Evolutionary conservation across 1,140 invertebrate genomes (phyloP).

Genomic region (Euwallacea fornicatus): DNA sequence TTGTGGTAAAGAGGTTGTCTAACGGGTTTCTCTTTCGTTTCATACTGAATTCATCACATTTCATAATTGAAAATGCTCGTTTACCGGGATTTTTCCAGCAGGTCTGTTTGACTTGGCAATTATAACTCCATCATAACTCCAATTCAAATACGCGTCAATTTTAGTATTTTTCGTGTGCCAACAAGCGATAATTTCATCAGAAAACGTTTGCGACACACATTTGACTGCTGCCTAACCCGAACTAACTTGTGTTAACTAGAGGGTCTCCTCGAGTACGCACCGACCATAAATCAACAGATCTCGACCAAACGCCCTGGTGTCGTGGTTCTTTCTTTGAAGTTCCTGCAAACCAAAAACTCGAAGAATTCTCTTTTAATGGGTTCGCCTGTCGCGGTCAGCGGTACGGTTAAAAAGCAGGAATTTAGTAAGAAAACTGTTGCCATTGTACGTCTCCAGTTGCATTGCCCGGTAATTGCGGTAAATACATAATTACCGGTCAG

Average conservation of each 20-base stretch:
- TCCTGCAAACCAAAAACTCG: conserved; percentile 41
- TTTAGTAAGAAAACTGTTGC: conserved; percentile 41
- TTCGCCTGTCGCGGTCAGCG: conserved; percentile 35
- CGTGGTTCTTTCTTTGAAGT: conserved; percentile 37
- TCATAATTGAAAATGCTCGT: conserved; percentile 31
- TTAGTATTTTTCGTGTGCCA: too few relatives aligned
- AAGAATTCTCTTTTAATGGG: conserved; percentile 44
- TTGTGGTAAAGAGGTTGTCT: conserved; percentile 22
- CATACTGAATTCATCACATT: too few relatives aligned
- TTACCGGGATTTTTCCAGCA: conserved; percentile 14
- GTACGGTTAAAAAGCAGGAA: conserved; percentile 42
- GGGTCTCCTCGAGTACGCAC: not conserved
- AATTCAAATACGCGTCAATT: too few relatives aligned
- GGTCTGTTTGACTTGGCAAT: not conserved
- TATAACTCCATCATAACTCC: not conserved
- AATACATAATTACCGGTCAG: conserved; percentile 43
- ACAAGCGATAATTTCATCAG: too few relatives aligned
- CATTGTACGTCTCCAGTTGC: conserved; percentile 38
- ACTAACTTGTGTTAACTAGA: not conserved
- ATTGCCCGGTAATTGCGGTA: conserved; percentile 45
- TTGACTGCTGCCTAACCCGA: too few relatives aligned
- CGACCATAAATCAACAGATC: conserved; percentile 16
- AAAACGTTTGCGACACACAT: too few relatives aligned
- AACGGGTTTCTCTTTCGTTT: conserved; percentile 36
- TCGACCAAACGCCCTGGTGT: conserved; percentile 17